A percentile compares a stretch with the other conserved stretches of the same genome.
These are phyloP conservation scores for Podocnemis expansa DNA, from an alignment of 2,113 vertebrate genomes.

Conservation along the genomic window DNA sequence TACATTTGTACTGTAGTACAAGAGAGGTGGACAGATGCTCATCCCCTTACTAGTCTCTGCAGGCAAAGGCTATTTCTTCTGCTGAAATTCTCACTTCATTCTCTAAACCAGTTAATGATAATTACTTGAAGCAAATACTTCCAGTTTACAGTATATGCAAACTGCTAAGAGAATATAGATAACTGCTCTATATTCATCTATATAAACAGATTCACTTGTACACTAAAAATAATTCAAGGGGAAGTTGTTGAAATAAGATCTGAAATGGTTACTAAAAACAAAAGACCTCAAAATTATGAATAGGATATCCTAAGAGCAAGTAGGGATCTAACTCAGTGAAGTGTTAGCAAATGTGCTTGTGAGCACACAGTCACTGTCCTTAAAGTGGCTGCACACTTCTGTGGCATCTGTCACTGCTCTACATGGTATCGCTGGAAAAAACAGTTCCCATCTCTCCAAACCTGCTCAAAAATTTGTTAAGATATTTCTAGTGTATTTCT, in stretches of 20 bases:
- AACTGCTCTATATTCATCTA: background rate
- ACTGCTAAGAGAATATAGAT: background rate
- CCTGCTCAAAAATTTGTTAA: slow-evolving; percentile 3
- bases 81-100: background rate
- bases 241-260: background rate
- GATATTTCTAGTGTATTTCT: background rate
- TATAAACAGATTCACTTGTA: background rate
- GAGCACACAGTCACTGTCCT: no score
- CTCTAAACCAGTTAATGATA: accelerated
- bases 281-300: background rate
- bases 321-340: background rate
- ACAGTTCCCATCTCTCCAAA: background rate
- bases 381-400: background rate
- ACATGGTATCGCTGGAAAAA: accelerated
- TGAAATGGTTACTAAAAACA: background rate
- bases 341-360: background rate
- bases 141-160: background rate
- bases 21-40: background rate
- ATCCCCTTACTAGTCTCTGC: background rate
- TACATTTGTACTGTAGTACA: background rate
- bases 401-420: background rate
- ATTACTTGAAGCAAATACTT: background rate
- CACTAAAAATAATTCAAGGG: background rate
- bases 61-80: background rate
- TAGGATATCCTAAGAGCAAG: accelerated